Evolutionary conservation across 2,113 vertebrate species (phyloP), one percentile per base, ranked within the genome.

Genomic region (Cynocephalus volans): DNA sequence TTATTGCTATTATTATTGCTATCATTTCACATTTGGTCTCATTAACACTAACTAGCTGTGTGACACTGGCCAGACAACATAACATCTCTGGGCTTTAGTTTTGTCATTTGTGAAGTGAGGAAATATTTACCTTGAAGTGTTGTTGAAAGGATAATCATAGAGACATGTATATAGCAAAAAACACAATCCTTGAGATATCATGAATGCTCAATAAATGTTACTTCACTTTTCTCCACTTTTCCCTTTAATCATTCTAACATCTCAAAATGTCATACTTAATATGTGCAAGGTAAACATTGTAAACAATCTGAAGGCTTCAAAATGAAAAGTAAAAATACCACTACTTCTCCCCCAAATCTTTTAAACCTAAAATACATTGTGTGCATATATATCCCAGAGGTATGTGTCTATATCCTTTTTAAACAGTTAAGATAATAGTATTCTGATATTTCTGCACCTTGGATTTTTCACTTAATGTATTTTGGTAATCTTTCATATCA

Each of bases 1-100:
- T 28, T 95, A 13, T 95, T 69, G 10, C 80, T 52, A 21, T 52
- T 89, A 48, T 65, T 83, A 65, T 36, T 76, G 54, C n/a, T 95
- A 13, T 95, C 6, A 65, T 85, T 84, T 11, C n/a, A 65, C 8
- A 58, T 31, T 92, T 92, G 83, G 9, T 76, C 41, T 95, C 31
- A 67, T 88, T 82, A 79, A 76, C 10, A 65, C 5, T 64, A 58
- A 62, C 62, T 88, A 91, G 24, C 41, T 85, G 17, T 65, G 18
- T 36, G 50, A 23, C 11, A 85, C 5, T 52, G 28, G 6, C 9
- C 56, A 95, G 90, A 58, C 9, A 93, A 58, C 9, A 87, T 58
- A 83, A 54, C 3, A 41, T 67, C 8, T 77, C 4, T 72, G 7
- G 36, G 11, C 12, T 73, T 90, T 41, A 62, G 5, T 84, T 75